These are phyloP conservation scores for Rhadina sibilatrix DNA, from an alignment of 2,113 vertebrate genomes.

Conservation along the genomic window DNA sequence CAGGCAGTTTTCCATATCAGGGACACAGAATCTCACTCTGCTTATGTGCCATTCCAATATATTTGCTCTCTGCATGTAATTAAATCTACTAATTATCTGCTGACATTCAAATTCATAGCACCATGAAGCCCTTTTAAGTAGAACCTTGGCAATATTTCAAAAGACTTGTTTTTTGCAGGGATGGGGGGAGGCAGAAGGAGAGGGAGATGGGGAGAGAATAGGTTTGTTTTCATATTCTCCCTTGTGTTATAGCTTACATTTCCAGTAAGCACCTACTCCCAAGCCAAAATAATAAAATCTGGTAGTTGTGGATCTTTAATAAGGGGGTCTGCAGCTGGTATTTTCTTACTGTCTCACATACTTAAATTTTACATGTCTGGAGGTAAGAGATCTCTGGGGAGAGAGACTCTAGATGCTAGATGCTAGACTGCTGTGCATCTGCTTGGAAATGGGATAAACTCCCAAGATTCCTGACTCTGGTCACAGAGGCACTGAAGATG, in stretches of 20 bases:
- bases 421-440: neutral
- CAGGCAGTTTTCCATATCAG: neutral
- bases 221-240: neutral
- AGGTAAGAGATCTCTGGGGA: neutral
- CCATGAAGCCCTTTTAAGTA: neutral
- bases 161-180: neutral
- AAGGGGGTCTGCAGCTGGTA: neutral
- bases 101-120: neutral
- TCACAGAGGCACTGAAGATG: neutral
- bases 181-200: fast-evolving
- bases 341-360: neutral
- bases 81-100: neutral
- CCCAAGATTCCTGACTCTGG: neutral
- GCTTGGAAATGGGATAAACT: neutral
- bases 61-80: neutral
- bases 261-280: neutral
- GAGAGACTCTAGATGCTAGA: no score
- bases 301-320: neutral
- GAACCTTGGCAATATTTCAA: neutral
- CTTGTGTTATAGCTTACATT: neutral
- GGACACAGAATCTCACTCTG: neutral
- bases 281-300: neutral
- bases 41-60: neutral
- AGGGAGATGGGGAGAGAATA: neutral
- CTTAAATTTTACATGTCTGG: neutral